phyloP scores from a whole-genome alignment of 1,140 invertebrate species.

The Calliopsis andreniformis region DNA sequence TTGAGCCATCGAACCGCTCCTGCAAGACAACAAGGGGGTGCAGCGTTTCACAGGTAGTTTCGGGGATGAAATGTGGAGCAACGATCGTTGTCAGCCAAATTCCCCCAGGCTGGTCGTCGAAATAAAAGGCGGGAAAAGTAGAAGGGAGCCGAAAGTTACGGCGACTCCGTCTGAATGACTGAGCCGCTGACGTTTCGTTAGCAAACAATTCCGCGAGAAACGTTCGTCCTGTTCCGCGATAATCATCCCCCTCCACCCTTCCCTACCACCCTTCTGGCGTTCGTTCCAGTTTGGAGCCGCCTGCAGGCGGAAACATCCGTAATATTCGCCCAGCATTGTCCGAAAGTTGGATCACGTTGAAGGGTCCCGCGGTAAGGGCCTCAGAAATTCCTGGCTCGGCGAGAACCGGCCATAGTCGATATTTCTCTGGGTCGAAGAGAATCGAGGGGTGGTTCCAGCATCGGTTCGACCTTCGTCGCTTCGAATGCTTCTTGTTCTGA shows the following conservation, averaged over 20 bases:
- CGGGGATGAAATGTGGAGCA: constrained; percentile 17
- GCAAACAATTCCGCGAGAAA: constrained; percentile 16
- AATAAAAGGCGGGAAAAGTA: constrained; percentile 14
- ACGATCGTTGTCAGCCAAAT: neutral
- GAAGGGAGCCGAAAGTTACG: neutral
- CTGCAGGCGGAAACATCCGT: constrained; percentile 2
- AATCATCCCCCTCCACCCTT: neutral
- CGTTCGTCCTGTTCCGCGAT: constrained; percentile 5
- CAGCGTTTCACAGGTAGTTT: neutral
- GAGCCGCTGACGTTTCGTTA: neutral
- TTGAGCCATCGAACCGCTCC: neutral
- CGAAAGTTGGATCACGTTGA: constrained; percentile 5
- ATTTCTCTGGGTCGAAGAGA: neutral
- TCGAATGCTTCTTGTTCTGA: no score
- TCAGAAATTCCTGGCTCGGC: neutral
- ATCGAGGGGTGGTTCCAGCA: neutral
- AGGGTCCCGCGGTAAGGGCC: neutral
- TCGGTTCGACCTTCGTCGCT: no score
- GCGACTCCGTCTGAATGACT: neutral
- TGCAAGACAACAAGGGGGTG: neutral
- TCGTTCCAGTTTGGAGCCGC: constrained; percentile 6
- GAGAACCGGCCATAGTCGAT: neutral
- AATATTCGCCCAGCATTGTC: constrained; percentile 9
- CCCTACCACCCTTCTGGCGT: neutral
- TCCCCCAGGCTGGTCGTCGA: constrained; percentile 2